phyloP scores from a whole-genome alignment of 2,888 invertebrate genomes.

The Elegia similella region DNA sequence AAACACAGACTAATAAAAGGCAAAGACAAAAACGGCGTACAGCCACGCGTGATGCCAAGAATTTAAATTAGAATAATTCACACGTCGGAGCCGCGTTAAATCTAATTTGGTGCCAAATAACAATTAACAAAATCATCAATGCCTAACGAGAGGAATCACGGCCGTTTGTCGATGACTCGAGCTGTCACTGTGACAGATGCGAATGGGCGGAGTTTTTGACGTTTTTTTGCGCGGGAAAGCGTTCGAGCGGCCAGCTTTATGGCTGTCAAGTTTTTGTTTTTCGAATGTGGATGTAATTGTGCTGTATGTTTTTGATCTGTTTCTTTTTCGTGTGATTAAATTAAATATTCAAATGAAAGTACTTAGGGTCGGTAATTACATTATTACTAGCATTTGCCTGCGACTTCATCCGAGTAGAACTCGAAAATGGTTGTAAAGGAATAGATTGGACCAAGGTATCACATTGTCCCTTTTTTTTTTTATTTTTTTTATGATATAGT shows the following conservation, averaged over 20 bases:
- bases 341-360: too few relatives aligned
- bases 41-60: conserved; percentile 30
- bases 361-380: too few relatives aligned
- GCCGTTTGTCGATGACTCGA: conserved; percentile 35
- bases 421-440: too few relatives aligned
- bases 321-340: too few relatives aligned
- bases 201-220: conserved; percentile 54
- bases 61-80: conserved; percentile 51
- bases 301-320: not conserved
- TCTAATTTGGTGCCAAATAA: conserved; percentile 65
- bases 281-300: conserved; percentile 3
- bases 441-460: too few relatives aligned
- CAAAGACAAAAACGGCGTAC: conserved; percentile 23
- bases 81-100: conserved; percentile 44
- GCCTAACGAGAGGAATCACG: conserved; percentile 51
- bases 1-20: conserved; percentile 16
- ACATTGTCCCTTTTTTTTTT: too few relatives aligned
- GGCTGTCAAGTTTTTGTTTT: conserved; percentile 14
- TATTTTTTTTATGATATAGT: too few relatives aligned
- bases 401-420: too few relatives aligned
- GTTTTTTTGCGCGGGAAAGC: conserved; percentile 51
- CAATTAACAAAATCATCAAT: conserved; percentile 71
- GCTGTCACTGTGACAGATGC: conserved; percentile 57
- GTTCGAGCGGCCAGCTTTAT: conserved; percentile 30
- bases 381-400: too few relatives aligned